Evolutionary conservation across 1,140 invertebrate genomes (phyloP), one percentile per base, ranked within the genome.

Genomic region (Nixonia krombeini): DNA sequence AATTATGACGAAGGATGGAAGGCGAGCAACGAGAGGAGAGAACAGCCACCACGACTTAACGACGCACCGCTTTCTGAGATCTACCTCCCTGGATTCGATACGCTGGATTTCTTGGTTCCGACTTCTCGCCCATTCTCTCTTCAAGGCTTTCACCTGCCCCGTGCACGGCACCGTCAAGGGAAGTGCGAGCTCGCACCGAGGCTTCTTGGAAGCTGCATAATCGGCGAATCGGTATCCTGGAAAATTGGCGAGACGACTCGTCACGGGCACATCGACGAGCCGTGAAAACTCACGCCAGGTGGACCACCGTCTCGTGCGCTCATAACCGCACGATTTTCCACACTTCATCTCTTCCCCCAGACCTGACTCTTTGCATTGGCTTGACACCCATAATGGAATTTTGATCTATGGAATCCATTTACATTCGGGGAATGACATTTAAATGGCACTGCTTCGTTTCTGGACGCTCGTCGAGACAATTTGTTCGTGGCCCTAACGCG

Each of bases 1-100:
- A 66, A 59, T 59, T 59, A 59, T 66, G 51, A 66, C 28, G 56
- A 59, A 59, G 45, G 45, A 59, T 59, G 49, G 50, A 49, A 37
- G 47, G 29, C 55, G 44, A 56, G 21, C 44, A 47, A 28, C 44
- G 26, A 28, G 42, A 45, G 42, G 26, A 29, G 40, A 42, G 18
- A 42, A 42, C 41, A 17, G 16, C 15, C 15, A 5, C 42, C n/a
- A 18, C 16, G 41, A 52, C 47, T 52, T 44, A 57, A 62, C 52
- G 50, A 64, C 56, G 42, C 40, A 49, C 59, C 50, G 38, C 59
- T 70, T 45, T 23, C 56, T 35, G 29, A 41, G 50, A 61, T 61
- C 45, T 26, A 38, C 49, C 47, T 50, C 3, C 17, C 4, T 17
- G 38, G 29, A 70, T 70, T 70, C 59, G 59, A 59, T 33, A 56